These are phyloP conservation scores for Stercorarius parasiticus DNA, from an alignment of 2,113 vertebrate species.

Conservation along the genomic window DNA sequence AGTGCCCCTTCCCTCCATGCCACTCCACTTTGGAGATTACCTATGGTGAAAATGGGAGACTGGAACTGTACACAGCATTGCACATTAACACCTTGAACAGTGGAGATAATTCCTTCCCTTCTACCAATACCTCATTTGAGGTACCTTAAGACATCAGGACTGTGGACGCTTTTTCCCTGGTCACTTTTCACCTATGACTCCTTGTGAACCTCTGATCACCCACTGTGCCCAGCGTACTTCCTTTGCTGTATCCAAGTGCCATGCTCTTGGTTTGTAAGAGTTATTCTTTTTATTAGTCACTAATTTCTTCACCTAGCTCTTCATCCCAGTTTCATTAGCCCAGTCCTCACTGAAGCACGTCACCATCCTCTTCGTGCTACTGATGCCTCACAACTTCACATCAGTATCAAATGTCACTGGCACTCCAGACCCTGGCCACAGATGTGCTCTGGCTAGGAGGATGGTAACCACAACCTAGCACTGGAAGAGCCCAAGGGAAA, in stretches of 20 bases:
- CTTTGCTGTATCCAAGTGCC: not conserved
- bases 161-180: not conserved
- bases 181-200: not conserved
- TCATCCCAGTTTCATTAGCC: not conserved
- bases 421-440: not conserved
- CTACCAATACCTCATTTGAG: not conserved
- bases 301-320: not conserved
- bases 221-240: not conserved
- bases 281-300: not conserved
- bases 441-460: not conserved
- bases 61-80: not conserved
- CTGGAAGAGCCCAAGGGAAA: not conserved
- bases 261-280: not conserved
- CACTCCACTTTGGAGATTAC: not conserved
- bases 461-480: not conserved
- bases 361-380: not conserved
- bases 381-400: not conserved
- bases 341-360: not conserved
- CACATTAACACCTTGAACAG: not conserved
- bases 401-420: not conserved
- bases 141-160: not conserved
- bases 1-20: not conserved
- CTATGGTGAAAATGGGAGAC: not conserved
- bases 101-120: not conserved
- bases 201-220: not conserved